Evolutionary conservation across 1,140 invertebrate genomes (phyloP), one percentile per base, ranked within the genome.

Genomic region (Acromyrmex heyeri): DNA sequence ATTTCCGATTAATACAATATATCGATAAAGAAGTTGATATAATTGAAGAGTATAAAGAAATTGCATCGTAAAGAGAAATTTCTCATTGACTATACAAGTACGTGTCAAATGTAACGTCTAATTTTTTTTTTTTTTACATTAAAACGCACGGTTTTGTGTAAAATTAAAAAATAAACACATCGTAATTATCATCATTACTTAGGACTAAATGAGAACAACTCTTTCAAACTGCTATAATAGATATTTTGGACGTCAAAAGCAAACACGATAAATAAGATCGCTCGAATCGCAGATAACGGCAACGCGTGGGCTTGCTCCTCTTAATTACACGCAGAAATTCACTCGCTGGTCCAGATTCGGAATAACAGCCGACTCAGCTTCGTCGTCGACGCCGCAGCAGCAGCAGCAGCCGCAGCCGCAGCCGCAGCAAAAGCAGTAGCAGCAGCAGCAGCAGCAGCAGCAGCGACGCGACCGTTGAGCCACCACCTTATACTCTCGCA

Each of bases 331-430:
- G 79, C 73, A 73, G 81, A 85, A 87, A 85, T 83, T 85, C 79
- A 75, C 67, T 85, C 50, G 30, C 24, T 61, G 73, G 59, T 30
- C 82, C 38, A 55, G 72, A 50, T 73, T 48, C 38, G 86, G 77
- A 79, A 82, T 89, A 89, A 89, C 75, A 88, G 76, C 76, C 76
- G 82, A 88, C 86, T 89, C 88, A 89, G 88, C 82, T 78, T 50
- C 76, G 67, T 21, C 38, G 27, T 16, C 34, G 38, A 10, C 2
- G 24, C 53, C 50, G 44, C 75, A 30, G 44, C 53, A 21, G 44
- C 75, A 30, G 44, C 27, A 53, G 44, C 38, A 3, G 61, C 38
- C 24, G 44, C 61, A 1, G 64, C 30, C 16, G 79, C 50, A 6
- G 44, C 38, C 3, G 61, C 24, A 44, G 44, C 61, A 0, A 34